Percentiles rank a stretch among this genome's conserved stretches.
Conservation (phyloP, 2,113 vertebrate genomes). For the Vidua chalybeata region DNA sequence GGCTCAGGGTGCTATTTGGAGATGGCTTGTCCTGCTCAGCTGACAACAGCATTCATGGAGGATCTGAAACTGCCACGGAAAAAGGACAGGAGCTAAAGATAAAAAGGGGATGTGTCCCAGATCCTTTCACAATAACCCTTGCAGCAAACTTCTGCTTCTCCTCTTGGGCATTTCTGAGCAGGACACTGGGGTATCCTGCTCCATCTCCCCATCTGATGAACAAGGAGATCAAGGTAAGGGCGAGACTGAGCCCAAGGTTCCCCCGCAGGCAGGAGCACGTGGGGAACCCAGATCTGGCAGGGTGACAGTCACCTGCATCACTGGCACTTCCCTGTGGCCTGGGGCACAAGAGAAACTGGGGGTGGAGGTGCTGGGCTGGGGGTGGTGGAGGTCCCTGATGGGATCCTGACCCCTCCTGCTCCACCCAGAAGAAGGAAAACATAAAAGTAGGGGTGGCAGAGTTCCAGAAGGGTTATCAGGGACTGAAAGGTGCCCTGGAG, state of each 20-base stretch:
- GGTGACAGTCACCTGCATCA: background rate
- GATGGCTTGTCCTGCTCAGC: background rate
- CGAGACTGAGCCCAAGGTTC: background rate
- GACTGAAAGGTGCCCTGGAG: background rate
- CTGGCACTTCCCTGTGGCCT: background rate
- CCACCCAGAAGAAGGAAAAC: background rate
- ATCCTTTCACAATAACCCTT: conserved; percentile 6
- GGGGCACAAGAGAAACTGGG: background rate
- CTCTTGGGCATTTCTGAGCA: background rate
- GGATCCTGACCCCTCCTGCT: background rate
- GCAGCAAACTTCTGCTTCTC: conserved; percentile 6
- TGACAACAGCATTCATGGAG: rapidly evolving
- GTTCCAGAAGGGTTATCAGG: background rate
- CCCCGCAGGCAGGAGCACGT: rapidly evolving
- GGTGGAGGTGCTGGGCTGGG: background rate
- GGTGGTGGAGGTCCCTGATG: background rate
- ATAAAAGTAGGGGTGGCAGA: background rate
- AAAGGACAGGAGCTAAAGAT: background rate
- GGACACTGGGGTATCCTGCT: background rate
- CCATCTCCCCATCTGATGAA: background rate
- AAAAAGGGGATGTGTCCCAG: conserved; percentile 33
- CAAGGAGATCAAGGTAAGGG: conserved; percentile 12
- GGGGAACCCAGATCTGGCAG: rapidly evolving
- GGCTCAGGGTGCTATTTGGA: rapidly evolving
- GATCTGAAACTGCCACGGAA: conserved; percentile 32